These are phyloP conservation scores for Capreolus pygargus DNA, from an alignment of 2,113 vertebrate species.

Conservation along the genomic window DNA sequence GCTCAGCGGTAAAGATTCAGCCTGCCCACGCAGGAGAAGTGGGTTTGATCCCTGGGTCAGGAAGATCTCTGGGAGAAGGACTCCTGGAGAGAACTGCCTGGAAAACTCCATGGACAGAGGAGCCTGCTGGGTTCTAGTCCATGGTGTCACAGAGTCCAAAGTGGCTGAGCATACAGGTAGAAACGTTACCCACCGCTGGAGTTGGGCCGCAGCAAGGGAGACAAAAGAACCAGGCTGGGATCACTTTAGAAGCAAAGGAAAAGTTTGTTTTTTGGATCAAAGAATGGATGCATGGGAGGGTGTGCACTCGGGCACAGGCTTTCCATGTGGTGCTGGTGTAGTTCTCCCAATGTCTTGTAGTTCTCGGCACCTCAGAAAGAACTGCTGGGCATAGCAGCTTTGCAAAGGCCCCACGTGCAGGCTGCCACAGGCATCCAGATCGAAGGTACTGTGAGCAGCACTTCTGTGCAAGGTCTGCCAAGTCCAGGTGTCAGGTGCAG, in stretches of 20 bases:
- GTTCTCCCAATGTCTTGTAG: neutral
- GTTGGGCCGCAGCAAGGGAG: neutral
- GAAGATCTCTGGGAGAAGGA: neutral
- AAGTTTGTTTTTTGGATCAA: neutral
- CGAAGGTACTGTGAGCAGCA: neutral
- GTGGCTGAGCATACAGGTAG: neutral
- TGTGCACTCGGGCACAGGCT: fast-evolving
- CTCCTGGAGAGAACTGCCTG: neutral
- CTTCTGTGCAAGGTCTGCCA: neutral
- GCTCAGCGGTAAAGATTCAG: neutral
- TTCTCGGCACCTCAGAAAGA: neutral
- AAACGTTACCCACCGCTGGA: neutral
- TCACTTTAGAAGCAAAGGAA: neutral
- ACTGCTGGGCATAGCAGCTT: too few relatives aligned
- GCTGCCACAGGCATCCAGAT: neutral
- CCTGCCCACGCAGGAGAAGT: neutral
- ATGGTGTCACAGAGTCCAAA: neutral
- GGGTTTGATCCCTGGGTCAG: neutral
- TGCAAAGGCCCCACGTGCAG: fast-evolving
- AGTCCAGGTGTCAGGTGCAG: neutral
- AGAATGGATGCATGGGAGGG: neutral
- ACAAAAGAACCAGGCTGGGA: neutral
- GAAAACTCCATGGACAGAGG: neutral
- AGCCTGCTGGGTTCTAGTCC: neutral
- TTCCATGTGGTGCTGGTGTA: neutral